phyloP scores from a whole-genome alignment of 92 coral and sea anemone genomes.

The Heliopora coerulea region DNA sequence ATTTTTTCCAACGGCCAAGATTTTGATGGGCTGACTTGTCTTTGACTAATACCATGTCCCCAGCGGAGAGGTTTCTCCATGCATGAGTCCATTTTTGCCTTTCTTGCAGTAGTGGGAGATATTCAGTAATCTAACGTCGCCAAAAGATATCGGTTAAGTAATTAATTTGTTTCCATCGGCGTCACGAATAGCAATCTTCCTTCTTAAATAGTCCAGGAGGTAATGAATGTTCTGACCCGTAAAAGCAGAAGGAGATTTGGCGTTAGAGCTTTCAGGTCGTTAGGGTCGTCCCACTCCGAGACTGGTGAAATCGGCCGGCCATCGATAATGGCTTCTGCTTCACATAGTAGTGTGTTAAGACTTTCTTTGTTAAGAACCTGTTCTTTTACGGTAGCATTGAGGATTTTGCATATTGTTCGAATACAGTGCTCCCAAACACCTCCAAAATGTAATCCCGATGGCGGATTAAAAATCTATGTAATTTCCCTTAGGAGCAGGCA shows the following conservation, averaged over 20 bases:
- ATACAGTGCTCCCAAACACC: slow-evolving; percentile 16
- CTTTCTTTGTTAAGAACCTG: not conserved
- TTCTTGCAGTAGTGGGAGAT: slow-evolving; percentile 1
- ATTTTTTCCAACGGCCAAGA: slow-evolving; percentile 23
- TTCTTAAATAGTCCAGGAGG: not conserved
- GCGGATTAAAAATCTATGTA: not conserved
- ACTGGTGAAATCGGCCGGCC: slow-evolving; percentile 5
- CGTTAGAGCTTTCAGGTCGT: not conserved
- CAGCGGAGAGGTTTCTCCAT: not conserved
- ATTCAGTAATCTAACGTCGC: not conserved
- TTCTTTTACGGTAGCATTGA: not conserved
- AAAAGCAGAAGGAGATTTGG: not conserved
- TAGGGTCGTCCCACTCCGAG: not conserved
- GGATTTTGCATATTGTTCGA: not conserved
- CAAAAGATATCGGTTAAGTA: slow-evolving; percentile 10
- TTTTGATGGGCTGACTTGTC: slow-evolving; percentile 6
- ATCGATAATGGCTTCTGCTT: not conserved
- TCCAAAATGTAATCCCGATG: not conserved
- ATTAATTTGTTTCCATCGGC: slow-evolving; percentile 7
- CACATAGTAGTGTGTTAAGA: not conserved
- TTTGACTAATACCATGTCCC: slow-evolving; percentile 17
- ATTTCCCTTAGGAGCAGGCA: not conserved
- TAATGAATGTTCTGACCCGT: not conserved
- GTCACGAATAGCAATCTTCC: not conserved
- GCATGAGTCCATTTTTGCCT: slow-evolving; percentile 4